Conservation (phyloP, 2,113 vertebrate species). For the Syngnathoides biaculeatus region DNA sequence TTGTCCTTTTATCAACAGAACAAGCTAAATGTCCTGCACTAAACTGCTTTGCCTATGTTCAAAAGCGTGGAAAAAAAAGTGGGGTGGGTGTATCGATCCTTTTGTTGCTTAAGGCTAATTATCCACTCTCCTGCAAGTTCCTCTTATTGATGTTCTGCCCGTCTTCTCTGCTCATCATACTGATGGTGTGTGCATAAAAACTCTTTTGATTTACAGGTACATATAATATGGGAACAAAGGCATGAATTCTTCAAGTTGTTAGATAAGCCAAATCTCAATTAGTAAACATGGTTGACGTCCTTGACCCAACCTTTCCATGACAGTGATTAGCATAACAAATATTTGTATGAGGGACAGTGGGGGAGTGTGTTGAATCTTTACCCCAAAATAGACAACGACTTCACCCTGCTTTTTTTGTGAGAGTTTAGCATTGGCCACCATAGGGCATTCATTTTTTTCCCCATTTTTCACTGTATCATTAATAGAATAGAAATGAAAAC, state of each 20-base stretch:
- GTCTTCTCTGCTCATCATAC: slow-evolving; percentile 56
- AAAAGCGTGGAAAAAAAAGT: slow-evolving; percentile 34
- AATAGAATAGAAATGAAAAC: slow-evolving; percentile 72
- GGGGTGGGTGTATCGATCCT: slow-evolving; percentile 53
- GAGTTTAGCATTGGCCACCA: slow-evolving; percentile 57
- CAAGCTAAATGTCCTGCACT: slow-evolving; percentile 26
- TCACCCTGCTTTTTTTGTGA: slow-evolving; percentile 48
- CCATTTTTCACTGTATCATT: slow-evolving; percentile 23
- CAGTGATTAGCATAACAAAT: slow-evolving; percentile 42
- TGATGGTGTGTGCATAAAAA: slow-evolving; percentile 38
- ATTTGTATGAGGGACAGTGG: slow-evolving; percentile 40
- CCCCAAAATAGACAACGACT: slow-evolving; percentile 18
- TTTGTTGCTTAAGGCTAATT: slow-evolving; percentile 68
- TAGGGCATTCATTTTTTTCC: slow-evolving; percentile 62
- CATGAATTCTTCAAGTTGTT: slow-evolving; percentile 26
- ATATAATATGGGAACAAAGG: slow-evolving; percentile 20
- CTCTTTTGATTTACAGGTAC: slow-evolving; percentile 23
- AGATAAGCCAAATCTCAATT: slow-evolving; percentile 19
- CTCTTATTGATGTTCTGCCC: slow-evolving; percentile 65
- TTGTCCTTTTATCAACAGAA: slow-evolving; percentile 22
- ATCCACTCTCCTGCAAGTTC: slow-evolving; percentile 65
- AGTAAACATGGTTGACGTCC: slow-evolving; percentile 43
- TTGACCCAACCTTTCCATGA: slow-evolving; percentile 47
- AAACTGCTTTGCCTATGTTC: slow-evolving; percentile 48
- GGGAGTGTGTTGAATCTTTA: slow-evolving; percentile 31